These are phyloP conservation scores for Acleris sparsana DNA, from an alignment of 2,888 invertebrate species.

Conservation along the genomic window DNA sequence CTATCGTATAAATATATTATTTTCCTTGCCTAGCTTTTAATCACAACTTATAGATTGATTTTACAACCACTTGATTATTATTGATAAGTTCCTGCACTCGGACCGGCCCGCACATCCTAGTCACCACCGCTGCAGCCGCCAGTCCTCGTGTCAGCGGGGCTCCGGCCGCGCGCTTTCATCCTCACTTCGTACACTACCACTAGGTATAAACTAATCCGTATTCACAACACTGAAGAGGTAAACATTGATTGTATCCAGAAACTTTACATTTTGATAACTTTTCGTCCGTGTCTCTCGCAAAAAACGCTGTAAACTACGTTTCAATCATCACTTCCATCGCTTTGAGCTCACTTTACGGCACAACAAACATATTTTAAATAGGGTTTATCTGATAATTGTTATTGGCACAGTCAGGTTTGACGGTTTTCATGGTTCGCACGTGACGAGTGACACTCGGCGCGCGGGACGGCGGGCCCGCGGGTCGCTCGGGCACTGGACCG, in stretches of 20 bases:
- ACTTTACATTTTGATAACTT: slow-evolving; percentile 71
- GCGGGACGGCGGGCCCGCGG: slow-evolving; percentile 60
- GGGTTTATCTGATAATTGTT: slow-evolving; percentile 60
- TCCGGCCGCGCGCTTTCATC: slow-evolving; percentile 20
- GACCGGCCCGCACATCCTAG: slow-evolving; percentile 53
- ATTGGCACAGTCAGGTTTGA: slow-evolving; percentile 70
- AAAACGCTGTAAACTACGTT: slow-evolving; percentile 52
- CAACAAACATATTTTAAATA: slow-evolving; percentile 55
- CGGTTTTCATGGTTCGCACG: slow-evolving; percentile 61
- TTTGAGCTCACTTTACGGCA: slow-evolving; percentile 46
- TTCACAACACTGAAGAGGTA: slow-evolving; percentile 83
- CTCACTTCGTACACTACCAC: slow-evolving; percentile 49
- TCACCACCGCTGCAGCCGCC: slow-evolving; percentile 63
- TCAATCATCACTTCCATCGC: slow-evolving; percentile 62
- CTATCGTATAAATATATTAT: slow-evolving; percentile 64
- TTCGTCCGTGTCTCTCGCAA: slow-evolving; percentile 46
- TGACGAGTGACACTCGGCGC: slow-evolving; percentile 55
- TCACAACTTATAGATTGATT: slow-evolving; percentile 73
- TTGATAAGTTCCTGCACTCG: slow-evolving; percentile 56
- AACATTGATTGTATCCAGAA: slow-evolving; percentile 68
- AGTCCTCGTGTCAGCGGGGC: slow-evolving; percentile 10
- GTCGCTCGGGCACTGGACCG: slow-evolving; percentile 57
- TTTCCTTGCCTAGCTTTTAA: slow-evolving; percentile 60
- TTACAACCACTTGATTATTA: slow-evolving; percentile 65
- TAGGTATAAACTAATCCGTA: slow-evolving; percentile 59